Evolutionary conservation across 2,888 invertebrate species (phyloP).

Genomic region (Micropterix aruncella): DNA sequence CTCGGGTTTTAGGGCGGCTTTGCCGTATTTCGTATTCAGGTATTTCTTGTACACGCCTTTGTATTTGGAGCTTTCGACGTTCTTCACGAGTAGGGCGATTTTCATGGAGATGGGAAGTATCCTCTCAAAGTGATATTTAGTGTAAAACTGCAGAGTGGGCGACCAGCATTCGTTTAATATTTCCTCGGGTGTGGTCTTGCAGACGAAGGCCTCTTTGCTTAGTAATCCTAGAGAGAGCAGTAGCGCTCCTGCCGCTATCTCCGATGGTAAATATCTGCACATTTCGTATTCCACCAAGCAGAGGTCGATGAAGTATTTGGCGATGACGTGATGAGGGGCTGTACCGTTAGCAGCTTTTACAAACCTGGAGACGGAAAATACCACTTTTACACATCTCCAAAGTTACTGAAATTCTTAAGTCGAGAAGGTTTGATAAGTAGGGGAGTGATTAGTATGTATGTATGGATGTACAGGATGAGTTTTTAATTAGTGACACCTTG

Average conservation of each 20-base stretch:
- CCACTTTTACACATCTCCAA: too few species aligned
- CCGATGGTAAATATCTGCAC: constrained; percentile 67
- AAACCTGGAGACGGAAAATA: constrained; percentile 29
- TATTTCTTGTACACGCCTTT: constrained; percentile 60
- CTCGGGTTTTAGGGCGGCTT: constrained; percentile 49
- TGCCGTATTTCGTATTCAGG: constrained; percentile 38
- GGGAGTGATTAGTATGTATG: too few species aligned
- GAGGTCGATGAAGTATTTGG: constrained; percentile 86
- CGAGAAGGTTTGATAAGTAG: too few species aligned
- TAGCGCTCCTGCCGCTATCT: constrained; percentile 68
- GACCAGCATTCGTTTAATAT: constrained; percentile 47
- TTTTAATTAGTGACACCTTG: too few species aligned
- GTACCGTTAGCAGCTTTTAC: constrained; percentile 45
- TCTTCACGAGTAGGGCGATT: constrained; percentile 53
- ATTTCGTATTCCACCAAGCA: constrained; percentile 68
- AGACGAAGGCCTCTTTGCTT: constrained; percentile 19
- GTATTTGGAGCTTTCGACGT: constrained; percentile 55
- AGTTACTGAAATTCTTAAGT: too few species aligned
- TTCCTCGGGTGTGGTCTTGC: constrained; percentile 18
- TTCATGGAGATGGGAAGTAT: constrained; percentile 53
- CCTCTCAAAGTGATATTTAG: constrained; percentile 54
- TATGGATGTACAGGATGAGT: too few species aligned
- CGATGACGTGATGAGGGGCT: constrained; percentile 54
- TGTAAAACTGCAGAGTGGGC: constrained; percentile 59
- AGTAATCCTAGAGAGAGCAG: constrained; percentile 52